Percentiles rank a stretch among this genome's conserved stretches.
Evolutionary conservation across 2,797 vertebrate species (phyloP).

Genomic region (Enteromius thamalakanensis): DNA sequence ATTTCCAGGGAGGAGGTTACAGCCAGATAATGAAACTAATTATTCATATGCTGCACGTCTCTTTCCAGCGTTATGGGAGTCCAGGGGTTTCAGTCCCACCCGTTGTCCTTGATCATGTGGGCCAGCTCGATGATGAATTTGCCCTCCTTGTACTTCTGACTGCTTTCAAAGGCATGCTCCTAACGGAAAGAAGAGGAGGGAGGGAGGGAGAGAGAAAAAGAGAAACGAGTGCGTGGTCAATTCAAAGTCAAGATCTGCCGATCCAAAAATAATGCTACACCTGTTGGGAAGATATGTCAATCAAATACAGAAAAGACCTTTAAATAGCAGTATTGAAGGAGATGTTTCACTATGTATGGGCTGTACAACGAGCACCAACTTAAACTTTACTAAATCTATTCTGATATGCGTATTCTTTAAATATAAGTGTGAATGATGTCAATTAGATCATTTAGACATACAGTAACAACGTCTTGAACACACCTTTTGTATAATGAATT

Average conservation of each 20-base stretch:
- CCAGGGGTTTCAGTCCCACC: conserved; percentile 90
- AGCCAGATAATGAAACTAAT: conserved; percentile 25
- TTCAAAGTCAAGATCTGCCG: conserved; percentile 11
- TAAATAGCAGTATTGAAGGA: conserved; percentile 14
- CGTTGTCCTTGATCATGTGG: conserved; percentile 99
- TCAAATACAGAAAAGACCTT: conserved; percentile 24
- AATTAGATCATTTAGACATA: not conserved
- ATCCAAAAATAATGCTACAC: conserved; percentile 39
- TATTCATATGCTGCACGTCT: conserved; percentile 36
- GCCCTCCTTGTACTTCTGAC: conserved; percentile 99
- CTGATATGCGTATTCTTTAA: not conserved
- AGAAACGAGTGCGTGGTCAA: not conserved
- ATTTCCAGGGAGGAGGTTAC: conserved; percentile 44
- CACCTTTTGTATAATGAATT: not conserved
- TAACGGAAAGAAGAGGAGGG: conserved; percentile 60
- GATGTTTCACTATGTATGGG: not conserved
- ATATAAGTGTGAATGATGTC: not conserved
- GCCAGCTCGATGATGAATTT: conserved; percentile 99
- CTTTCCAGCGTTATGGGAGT: conserved; percentile 4
- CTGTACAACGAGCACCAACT: not conserved
- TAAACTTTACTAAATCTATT: not conserved
- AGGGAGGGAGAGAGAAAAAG: conserved; percentile 34
- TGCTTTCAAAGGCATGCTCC: conserved; percentile 99
- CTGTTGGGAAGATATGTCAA: conserved; percentile 24
- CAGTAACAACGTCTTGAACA: not conserved